phyloP scores from a whole-genome alignment of 2,113 vertebrate species.

The Eurystomus gularis region DNA sequence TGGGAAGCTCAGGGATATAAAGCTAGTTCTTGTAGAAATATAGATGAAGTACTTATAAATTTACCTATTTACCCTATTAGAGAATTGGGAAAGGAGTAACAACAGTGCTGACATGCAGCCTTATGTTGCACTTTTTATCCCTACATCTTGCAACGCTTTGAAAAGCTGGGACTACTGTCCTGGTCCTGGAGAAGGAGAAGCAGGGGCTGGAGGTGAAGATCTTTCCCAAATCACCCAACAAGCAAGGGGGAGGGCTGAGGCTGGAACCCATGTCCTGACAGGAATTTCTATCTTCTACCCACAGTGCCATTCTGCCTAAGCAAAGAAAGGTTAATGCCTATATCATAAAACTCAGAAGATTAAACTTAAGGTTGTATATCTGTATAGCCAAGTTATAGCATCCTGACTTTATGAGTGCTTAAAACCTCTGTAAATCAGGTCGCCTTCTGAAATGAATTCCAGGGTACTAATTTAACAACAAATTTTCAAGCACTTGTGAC shows the following conservation, averaged over 20 bases:
- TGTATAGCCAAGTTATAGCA: neutral
- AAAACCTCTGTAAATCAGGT: neutral
- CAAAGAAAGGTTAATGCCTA: neutral
- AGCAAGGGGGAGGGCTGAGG: neutral
- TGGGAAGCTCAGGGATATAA: neutral
- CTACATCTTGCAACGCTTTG: neutral
- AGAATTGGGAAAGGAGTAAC: neutral
- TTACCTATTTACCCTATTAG: neutral
- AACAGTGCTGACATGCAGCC: neutral
- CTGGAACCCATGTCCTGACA: neutral
- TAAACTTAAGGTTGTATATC: neutral
- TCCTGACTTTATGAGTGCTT: neutral
- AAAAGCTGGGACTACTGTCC: neutral
- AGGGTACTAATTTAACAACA: neutral
- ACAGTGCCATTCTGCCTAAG: neutral
- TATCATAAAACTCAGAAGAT: neutral
- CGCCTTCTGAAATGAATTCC: neutral
- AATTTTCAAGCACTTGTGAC: neutral
- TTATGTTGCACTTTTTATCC: neutral
- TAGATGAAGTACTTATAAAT: neutral
- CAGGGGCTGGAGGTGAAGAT: neutral
- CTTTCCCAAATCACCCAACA: neutral
- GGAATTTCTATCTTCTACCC: neutral
- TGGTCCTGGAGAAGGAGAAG: neutral
- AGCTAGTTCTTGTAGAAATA: neutral